Conservation (phyloP, 2,113 vertebrate genomes). For the Climacteris rufus region DNA sequence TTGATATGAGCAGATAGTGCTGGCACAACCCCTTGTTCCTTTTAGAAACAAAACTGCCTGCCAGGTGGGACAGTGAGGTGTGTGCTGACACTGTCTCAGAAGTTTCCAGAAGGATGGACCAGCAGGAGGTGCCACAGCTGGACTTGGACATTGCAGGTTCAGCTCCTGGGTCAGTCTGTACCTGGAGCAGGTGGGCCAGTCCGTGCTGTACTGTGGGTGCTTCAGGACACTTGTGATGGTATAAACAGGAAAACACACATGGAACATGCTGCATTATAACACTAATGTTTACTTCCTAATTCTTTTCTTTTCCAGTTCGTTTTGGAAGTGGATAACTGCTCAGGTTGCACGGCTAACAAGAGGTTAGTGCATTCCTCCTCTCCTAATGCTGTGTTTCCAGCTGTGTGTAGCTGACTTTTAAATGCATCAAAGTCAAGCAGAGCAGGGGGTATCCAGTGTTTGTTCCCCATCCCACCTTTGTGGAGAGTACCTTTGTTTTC, state of each 20-base stretch:
- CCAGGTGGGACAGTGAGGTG: fast-evolving
- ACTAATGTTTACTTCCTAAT: neutral
- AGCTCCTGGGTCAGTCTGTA: neutral
- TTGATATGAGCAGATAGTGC: fast-evolving
- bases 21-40: neutral
- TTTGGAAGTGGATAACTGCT: conserved; percentile 74
- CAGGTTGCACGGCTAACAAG: conserved; percentile 68
- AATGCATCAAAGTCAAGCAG: neutral
- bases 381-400: neutral
- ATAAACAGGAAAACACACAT: neutral
- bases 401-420: fast-evolving
- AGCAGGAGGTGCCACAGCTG: neutral
- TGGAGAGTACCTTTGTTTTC: neutral
- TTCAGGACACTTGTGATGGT: neutral
- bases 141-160: neutral
- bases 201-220: neutral
- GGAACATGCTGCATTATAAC: neutral
- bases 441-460: fast-evolving
- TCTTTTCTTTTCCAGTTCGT: conserved; percentile 64
- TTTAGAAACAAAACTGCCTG: neutral
- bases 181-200: fast-evolving
- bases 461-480: neutral
- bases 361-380: conserved; percentile 62
- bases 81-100: too few relatives aligned
- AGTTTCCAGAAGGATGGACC: neutral